Conservation (phyloP, 2,797 vertebrate species). For the Tolypeutes matacus region DNA sequence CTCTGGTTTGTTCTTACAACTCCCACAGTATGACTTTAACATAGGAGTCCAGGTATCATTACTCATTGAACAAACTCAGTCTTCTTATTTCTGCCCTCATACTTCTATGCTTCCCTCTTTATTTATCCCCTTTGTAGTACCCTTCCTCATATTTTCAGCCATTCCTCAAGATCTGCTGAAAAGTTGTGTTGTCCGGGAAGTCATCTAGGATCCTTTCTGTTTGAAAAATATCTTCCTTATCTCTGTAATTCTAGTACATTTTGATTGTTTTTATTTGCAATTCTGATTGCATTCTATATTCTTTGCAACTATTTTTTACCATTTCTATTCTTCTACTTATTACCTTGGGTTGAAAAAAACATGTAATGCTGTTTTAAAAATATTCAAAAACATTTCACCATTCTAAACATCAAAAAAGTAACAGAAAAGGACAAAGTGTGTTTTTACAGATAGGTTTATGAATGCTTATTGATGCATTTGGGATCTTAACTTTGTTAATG, state of each 20-base stretch:
- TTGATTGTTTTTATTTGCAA: neutral
- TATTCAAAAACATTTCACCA: slow-evolving; percentile 22
- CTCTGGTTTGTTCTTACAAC: neutral
- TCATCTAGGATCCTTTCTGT: neutral
- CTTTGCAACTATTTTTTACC: slow-evolving; percentile 31
- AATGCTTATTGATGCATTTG: neutral
- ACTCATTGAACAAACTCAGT: neutral
- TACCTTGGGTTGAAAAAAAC: slow-evolving; percentile 14
- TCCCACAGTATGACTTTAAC: too few relatives aligned
- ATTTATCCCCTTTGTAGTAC: too few relatives aligned
- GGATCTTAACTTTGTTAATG: neutral
- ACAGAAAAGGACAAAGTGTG: neutral
- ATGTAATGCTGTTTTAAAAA: neutral
- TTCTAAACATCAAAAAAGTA: neutral
- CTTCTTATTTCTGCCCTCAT: neutral
- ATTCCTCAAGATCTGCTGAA: neutral
- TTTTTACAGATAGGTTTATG: neutral
- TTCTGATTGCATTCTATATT: neutral
- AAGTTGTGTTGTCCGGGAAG: neutral
- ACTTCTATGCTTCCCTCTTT: neutral
- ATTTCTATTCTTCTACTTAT: neutral
- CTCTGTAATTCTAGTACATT: neutral
- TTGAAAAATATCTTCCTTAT: slow-evolving; percentile 36
- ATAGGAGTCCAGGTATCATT: neutral
- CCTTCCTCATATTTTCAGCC: neutral